These are phyloP conservation scores for Melanophora roralis DNA, from an alignment of 2,888 invertebrate genomes.

Conservation along the genomic window DNA sequence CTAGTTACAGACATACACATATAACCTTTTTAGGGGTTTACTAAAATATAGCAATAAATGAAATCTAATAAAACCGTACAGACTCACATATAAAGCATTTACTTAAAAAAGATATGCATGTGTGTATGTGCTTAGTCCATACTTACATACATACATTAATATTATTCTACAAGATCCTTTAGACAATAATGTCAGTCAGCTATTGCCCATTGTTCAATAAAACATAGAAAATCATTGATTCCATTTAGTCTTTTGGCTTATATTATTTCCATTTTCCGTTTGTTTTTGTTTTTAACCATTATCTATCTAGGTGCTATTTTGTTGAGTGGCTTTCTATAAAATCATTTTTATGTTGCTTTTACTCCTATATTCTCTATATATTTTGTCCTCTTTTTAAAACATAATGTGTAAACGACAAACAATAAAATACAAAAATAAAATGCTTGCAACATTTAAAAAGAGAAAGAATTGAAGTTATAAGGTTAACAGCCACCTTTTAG, in stretches of 20 bases:
- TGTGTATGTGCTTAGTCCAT: too few relatives aligned
- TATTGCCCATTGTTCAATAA: conserved; percentile 40
- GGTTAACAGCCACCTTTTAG: conserved; percentile 48
- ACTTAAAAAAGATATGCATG: too few relatives aligned
- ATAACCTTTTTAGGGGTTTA: conserved; percentile 42
- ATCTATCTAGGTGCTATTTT: conserved; percentile 49
- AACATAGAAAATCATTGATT: conserved; percentile 33
- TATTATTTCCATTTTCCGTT: conserved; percentile 19
- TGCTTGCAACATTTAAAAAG: not conserved
- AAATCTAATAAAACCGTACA: conserved; percentile 36
- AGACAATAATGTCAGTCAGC: conserved; percentile 16
- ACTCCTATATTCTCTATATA: not conserved
- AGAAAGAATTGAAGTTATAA: conserved; percentile 40
- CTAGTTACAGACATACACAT: conserved; percentile 49
- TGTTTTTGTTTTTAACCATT: conserved; percentile 19
- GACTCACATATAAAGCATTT: not conserved
- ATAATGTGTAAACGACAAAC: conserved; percentile 2
- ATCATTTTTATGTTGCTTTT: not conserved
- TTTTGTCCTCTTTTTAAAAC: not conserved
- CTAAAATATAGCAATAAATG: conserved; percentile 30
- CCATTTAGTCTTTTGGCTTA: conserved; percentile 15
- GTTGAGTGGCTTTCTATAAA: conserved; percentile 42
- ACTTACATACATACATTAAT: too few relatives aligned
- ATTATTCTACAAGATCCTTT: too few relatives aligned
- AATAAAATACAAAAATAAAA: conserved; percentile 21